Evolutionary conservation across 2,888 invertebrate genomes (phyloP).

Genomic region (Trichopoda pennipes): DNA sequence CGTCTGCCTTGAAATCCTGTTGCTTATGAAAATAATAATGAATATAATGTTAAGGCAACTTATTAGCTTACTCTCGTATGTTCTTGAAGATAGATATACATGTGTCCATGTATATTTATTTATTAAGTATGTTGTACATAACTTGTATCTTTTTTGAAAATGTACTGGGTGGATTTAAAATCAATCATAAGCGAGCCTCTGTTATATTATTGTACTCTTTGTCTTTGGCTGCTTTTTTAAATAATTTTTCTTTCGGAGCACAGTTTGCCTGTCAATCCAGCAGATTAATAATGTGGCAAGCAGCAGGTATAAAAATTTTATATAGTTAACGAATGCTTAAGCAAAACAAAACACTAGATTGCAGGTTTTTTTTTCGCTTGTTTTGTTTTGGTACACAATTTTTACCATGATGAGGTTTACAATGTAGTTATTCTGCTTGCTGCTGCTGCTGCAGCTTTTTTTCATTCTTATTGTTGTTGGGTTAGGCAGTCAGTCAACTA

Average conservation of each 20-base stretch:
- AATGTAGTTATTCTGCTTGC: conserved; percentile 20
- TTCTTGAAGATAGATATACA: neutral
- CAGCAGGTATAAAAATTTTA: conserved; percentile 67
- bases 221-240: neutral
- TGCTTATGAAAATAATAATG: neutral
- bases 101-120: neutral
- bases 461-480: conserved; percentile 23
- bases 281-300: conserved; percentile 27
- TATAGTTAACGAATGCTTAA: conserved; percentile 73
- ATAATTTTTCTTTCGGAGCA: conserved; percentile 18
- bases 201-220: conserved; percentile 41
- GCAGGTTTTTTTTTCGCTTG: conserved; percentile 66
- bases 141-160: conserved; percentile 9
- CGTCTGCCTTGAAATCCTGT: too few species aligned
- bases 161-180: conserved; percentile 26
- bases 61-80: neutral
- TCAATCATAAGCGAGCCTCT: conserved; percentile 47
- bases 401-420: conserved; percentile 45
- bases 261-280: conserved; percentile 22
- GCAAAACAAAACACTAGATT: conserved; percentile 78
- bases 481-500: conserved; percentile 25
- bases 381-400: conserved; percentile 65
- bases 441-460: conserved; percentile 19
- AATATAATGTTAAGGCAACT: neutral
- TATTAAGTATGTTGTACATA: neutral